Conservation (phyloP, 2,888 invertebrate species). For the Chrysina gloriosa region DNA sequence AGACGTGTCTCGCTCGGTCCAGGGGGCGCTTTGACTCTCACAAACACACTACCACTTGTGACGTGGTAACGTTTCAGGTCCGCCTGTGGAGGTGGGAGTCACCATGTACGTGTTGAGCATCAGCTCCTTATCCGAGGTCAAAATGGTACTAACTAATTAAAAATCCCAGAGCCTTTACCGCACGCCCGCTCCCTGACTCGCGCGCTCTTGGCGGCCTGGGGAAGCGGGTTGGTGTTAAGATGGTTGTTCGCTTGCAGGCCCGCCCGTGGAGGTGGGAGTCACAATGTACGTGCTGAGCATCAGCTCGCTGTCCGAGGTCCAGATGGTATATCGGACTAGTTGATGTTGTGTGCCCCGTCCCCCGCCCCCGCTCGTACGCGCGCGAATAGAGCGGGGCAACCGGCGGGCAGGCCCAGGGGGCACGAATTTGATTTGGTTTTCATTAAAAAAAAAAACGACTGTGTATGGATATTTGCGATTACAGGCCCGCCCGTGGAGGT, state of each 20-base stretch:
- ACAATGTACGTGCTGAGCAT: slow-evolving; percentile 98
- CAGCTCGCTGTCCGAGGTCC: slow-evolving; percentile 98
- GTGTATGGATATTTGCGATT: slow-evolving; percentile 64
- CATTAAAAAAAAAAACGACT: slow-evolving; percentile 45
- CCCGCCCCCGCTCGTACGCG: slow-evolving; percentile 55
- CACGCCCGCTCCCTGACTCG: slow-evolving; percentile 61
- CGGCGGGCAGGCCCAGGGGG: slow-evolving; percentile 62
- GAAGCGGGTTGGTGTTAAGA: slow-evolving; percentile 58
- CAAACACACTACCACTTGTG: slow-evolving; percentile 48
- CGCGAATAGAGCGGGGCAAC: slow-evolving; percentile 57
- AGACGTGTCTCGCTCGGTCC: slow-evolving; percentile 46
- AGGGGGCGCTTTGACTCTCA: slow-evolving; percentile 43
- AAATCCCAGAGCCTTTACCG: slow-evolving; percentile 54
- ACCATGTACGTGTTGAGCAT: slow-evolving; percentile 98
- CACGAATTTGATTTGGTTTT: slow-evolving; percentile 60
- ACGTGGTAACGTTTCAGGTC: slow-evolving; percentile 81
- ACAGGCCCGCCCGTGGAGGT: slow-evolving; percentile 97
- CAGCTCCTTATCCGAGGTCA: slow-evolving; percentile 98
- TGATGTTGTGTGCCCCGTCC: slow-evolving; percentile 56
- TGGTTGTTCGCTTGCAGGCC: slow-evolving; percentile 80
- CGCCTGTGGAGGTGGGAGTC: slow-evolving; percentile 97
- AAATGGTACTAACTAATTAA: slow-evolving; percentile 80
- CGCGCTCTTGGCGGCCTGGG: slow-evolving; percentile 63
- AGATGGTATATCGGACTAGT: slow-evolving; percentile 79
- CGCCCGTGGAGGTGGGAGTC: slow-evolving; percentile 96